Percentiles rank a stretch among this genome's conserved stretches.
These are phyloP conservation scores for Mnemiopsis leidyi DNA, from an alignment of 37 sponge, comb jelly and placozoan genomes.

Conservation along the genomic window DNA sequence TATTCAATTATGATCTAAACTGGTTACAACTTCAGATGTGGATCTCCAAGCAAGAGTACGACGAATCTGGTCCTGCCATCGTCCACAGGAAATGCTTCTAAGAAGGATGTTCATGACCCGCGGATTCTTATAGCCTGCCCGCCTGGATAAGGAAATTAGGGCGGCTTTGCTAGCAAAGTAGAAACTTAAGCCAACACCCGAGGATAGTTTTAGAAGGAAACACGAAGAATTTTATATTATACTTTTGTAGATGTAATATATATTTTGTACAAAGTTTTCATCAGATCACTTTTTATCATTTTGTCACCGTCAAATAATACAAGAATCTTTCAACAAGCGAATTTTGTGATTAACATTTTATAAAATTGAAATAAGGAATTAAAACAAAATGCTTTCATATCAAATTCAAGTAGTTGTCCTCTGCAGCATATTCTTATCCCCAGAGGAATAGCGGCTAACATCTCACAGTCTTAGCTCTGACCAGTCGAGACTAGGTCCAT, in stretches of 20 bases:
- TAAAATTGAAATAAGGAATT: conserved; percentile 24
- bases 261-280: neutral
- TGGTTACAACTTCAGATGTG: conserved; percentile 68
- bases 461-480: neutral
- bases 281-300: neutral
- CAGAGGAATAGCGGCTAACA: neutral
- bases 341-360: conserved; percentile 1
- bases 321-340: conserved; percentile 7
- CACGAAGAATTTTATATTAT: neutral
- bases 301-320: neutral
- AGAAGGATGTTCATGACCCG: conserved; percentile 28
- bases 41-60: conserved; percentile 73
- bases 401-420: neutral
- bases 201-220: neutral
- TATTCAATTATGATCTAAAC: neutral
- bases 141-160: neutral
- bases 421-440: neutral
- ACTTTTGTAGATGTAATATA: neutral
- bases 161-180: neutral
- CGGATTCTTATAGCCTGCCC: neutral
- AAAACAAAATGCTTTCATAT: conserved; percentile 20
- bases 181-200: neutral
- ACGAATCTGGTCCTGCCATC: conserved; percentile 81
- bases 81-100: conserved; percentile 99
- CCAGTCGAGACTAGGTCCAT: too few species aligned